phyloP scores from a whole-genome alignment of 1,140 invertebrate genomes.

The Sesamia nonagrioides region DNA sequence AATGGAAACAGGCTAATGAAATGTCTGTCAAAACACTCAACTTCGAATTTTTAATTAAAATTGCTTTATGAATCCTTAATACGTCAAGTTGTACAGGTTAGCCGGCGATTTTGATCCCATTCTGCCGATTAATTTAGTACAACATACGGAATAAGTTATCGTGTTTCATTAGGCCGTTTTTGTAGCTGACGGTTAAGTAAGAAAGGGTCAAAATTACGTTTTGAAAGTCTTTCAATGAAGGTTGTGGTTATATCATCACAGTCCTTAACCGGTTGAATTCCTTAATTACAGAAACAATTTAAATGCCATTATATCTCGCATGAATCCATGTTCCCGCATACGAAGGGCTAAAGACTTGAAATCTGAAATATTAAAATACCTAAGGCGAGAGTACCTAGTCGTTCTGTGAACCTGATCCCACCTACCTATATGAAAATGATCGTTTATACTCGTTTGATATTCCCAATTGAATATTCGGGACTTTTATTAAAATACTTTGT shows the following conservation, averaged over 20 bases:
- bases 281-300: no score
- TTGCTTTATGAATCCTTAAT: slow-evolving; percentile 73
- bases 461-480: slow-evolving; percentile 34
- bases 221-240: not conserved
- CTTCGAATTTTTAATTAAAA: slow-evolving; percentile 79
- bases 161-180: slow-evolving; percentile 10
- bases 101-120: slow-evolving; percentile 48
- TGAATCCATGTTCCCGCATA: no score
- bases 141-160: slow-evolving; percentile 30
- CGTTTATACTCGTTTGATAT: slow-evolving; percentile 37
- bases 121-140: slow-evolving; percentile 53
- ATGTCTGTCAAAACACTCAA: slow-evolving; percentile 77
- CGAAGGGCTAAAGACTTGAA: not conserved
- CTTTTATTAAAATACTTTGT: slow-evolving; percentile 46
- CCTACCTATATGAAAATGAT: slow-evolving; percentile 1
- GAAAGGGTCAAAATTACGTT: not conserved
- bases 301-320: no score
- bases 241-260: not conserved
- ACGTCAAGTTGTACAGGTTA: slow-evolving; percentile 63
- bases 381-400: not conserved
- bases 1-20: slow-evolving; percentile 80
- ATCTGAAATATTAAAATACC: not conserved
- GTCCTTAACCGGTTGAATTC: no score
- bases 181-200: not conserved
- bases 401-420: not conserved